Evolutionary conservation across 2,888 invertebrate genomes (phyloP), one percentile per base, ranked within the genome.

Genomic region (Barypeithes pellucidus): DNA sequence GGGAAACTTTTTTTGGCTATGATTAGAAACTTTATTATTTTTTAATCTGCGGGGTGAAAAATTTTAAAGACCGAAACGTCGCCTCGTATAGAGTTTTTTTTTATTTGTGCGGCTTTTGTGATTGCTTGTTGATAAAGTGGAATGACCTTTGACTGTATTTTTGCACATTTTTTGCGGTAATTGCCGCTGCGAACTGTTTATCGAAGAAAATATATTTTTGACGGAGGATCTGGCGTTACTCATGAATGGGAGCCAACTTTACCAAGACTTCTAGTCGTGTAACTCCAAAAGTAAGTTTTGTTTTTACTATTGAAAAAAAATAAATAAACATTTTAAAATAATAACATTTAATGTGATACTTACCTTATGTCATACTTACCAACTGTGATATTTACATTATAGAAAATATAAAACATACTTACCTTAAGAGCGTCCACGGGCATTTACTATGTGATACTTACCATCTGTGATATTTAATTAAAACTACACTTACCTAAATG

Each of bases 201-300:
- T 4, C 12, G 14, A 50, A 16, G 67, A 54, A 41, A 14, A 66
- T 8, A 29, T 52, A 63, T 70, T 65, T 43, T 63, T 8, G 29
- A 52, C 36, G 16, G 36, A 62, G 65, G 63, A 65, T 12, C 33
- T 29, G 59, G 61, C 33, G 60, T 61, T 57, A 54, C 73, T 82
- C 82, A 85, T 86, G 87, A 87, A 87, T 87, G 87, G 87, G 87
- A 84, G 86, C 87, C 84, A 87, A 86, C 83, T 84, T 87, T 80
- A 87, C 87, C 78, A 87, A 87, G 81, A 79, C 85, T 67, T 72
- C 72, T 78, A 86, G 86, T 81, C 85, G 86, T 80, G 87, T 87
- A 84, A 87, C 72, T 33, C 72, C 72, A 39, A 72, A 54, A 57
- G 72, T 72, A 60, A 67, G 67, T 72, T 8, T 11, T 43, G 7